Percentiles rank a stretch among this genome's conserved stretches.
These are phyloP conservation scores for Coregonus clupeaformis DNA, from an alignment of 2,113 vertebrate genomes.

Conservation along the genomic window DNA sequence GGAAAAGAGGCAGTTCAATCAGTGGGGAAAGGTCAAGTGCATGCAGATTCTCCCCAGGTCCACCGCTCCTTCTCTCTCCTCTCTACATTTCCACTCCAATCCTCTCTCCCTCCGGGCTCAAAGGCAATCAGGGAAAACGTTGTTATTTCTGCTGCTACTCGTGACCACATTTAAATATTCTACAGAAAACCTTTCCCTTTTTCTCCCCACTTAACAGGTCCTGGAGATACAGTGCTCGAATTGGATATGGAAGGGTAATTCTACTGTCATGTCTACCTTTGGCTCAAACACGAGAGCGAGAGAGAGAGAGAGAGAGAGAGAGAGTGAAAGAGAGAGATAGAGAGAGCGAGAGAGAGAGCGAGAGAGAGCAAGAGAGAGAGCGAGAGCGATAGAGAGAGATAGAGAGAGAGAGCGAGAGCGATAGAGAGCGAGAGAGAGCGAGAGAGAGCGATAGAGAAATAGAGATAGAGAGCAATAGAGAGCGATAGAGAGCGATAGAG, in stretches of 20 bases:
- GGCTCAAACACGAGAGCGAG: conserved; percentile 43
- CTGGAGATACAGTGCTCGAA: conserved; percentile 38
- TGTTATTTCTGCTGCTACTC: conserved; percentile 60
- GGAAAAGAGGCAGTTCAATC: conserved; percentile 67
- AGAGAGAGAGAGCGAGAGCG: no score
- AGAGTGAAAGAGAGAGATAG: no score
- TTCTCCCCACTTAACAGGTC: conserved; percentile 18
- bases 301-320: neutral
- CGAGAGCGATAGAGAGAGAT: no score
- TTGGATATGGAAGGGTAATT: conserved; percentile 54
- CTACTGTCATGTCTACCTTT: conserved; percentile 43
- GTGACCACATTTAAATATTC: conserved; percentile 69
- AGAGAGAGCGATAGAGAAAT: no score
- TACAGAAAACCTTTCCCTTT: conserved; percentile 27
- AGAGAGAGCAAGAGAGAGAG: no score
- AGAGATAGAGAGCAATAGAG: no score
- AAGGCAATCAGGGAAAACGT: conserved; percentile 65
- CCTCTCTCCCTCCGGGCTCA: conserved; percentile 44
- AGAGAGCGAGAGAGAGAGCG: no score
- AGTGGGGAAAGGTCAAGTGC: conserved; percentile 74
- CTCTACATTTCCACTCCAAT: conserved; percentile 44
- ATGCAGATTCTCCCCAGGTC: conserved; percentile 57
- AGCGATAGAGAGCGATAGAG: no score
- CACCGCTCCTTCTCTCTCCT: neutral
- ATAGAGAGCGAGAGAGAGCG: no score